Conservation (phyloP, 2,888 invertebrate species). For the Caenorhabditis zanzibari region DNA sequence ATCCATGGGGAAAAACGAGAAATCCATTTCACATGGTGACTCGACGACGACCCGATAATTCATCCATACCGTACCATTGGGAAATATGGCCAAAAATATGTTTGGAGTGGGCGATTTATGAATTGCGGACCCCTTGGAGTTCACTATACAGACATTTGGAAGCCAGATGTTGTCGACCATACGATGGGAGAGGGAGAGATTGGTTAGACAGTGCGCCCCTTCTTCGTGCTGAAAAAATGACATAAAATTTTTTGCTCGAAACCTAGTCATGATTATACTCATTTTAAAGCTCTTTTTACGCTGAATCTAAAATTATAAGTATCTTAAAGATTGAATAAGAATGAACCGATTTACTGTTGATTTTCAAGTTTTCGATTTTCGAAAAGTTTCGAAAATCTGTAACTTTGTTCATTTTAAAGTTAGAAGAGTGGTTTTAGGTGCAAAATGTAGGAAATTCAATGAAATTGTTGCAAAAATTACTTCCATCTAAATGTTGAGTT, state of each 20-base stretch:
- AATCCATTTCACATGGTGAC: conserved; percentile 83
- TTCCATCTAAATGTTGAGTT: too few species aligned
- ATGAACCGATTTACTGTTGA: too few species aligned
- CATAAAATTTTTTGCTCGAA: background rate
- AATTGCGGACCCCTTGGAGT: conserved; percentile 77
- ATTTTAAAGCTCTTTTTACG: background rate
- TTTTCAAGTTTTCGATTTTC: too few species aligned
- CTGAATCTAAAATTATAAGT: background rate
- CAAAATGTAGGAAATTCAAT: too few species aligned
- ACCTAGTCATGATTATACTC: too few species aligned
- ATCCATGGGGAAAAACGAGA: conserved; percentile 81
- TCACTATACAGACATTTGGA: conserved; percentile 82
- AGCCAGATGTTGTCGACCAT: conserved; percentile 83
- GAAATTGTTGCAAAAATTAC: too few species aligned
- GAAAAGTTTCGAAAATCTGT: too few species aligned
- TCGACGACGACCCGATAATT: conserved; percentile 81
- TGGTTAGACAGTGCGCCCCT: conserved; percentile 82
- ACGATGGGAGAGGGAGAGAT: conserved; percentile 80
- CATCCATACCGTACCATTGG: conserved; percentile 83
- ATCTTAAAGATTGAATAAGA: too few species aligned
- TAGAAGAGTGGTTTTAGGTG: too few species aligned
- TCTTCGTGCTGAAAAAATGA: conserved; percentile 77
- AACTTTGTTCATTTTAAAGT: too few species aligned
- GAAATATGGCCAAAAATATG: conserved; percentile 83
- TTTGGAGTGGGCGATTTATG: conserved; percentile 83